Conservation (phyloP, 2,797 vertebrate species). For the Pterois miles region DNA sequence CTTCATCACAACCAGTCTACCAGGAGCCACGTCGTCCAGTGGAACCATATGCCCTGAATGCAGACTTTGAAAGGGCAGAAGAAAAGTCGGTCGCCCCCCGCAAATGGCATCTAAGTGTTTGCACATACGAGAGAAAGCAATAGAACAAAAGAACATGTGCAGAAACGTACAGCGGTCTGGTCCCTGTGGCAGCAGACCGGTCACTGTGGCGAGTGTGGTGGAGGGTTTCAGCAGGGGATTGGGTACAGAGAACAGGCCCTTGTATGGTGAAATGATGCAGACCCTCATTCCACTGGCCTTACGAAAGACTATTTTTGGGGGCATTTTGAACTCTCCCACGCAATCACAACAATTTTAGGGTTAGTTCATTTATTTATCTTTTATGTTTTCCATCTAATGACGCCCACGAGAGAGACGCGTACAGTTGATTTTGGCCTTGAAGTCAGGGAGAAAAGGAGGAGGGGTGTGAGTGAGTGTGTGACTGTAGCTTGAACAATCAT, state of each 20-base stretch:
- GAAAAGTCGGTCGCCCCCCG: neutral
- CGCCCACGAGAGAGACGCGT: conserved; percentile 73
- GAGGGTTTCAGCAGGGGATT: conserved; percentile 37
- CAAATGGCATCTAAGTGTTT: conserved; percentile 16
- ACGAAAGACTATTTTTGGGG: conserved; percentile 83
- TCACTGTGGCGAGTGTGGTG: conserved; percentile 49
- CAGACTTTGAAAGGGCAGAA: conserved; percentile 10
- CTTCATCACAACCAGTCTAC: conserved; percentile 29
- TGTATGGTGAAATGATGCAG: conserved; percentile 84
- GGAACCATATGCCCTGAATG: neutral
- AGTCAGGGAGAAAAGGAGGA: conserved; percentile 28
- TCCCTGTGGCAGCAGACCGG: conserved; percentile 46
- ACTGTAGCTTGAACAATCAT: conserved; percentile 58
- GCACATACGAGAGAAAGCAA: conserved; percentile 11
- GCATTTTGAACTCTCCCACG: conserved; percentile 84
- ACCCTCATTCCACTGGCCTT: conserved; percentile 80
- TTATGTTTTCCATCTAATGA: conserved; percentile 81
- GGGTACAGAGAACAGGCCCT: conserved; percentile 71
- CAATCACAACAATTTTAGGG: conserved; percentile 79
- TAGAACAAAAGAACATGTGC: conserved; percentile 44
- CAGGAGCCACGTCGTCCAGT: conserved; percentile 23
- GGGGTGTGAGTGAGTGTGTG: conserved; percentile 60
- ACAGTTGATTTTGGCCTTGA: conserved; percentile 81
- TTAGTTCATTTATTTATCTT: conserved; percentile 88
- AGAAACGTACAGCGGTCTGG: conserved; percentile 9